Conservation (phyloP, 2,888 invertebrate genomes). For the Polia nebulosa region DNA sequence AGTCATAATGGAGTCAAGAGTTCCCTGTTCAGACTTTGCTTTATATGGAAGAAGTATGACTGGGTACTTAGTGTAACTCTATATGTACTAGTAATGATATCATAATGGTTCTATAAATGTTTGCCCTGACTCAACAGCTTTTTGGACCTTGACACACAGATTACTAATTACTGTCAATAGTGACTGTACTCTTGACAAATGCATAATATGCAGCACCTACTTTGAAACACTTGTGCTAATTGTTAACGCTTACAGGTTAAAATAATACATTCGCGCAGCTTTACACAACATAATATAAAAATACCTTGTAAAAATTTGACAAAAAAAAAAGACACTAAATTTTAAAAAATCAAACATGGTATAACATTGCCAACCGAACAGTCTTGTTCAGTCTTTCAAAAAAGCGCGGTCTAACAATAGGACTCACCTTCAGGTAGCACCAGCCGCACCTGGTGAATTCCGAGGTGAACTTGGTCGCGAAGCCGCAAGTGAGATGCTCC, state of each 20-base stretch:
- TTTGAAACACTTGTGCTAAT: slow-evolving; percentile 15
- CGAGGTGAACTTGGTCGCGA: slow-evolving; percentile 92
- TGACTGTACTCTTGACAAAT: slow-evolving; percentile 33
- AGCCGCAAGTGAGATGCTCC: slow-evolving; percentile 93
- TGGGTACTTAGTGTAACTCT: slow-evolving; percentile 30
- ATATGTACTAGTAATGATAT: slow-evolving; percentile 44
- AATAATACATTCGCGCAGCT: slow-evolving; percentile 36
- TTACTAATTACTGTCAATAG: slow-evolving; percentile 13
- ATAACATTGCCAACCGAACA: no score
- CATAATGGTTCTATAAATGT: slow-evolving; percentile 40
- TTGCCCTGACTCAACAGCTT: slow-evolving; percentile 45
- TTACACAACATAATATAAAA: slow-evolving; percentile 7
- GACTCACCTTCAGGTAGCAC: slow-evolving; percentile 94
- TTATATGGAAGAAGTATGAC: slow-evolving; percentile 26
- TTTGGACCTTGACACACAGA: slow-evolving; percentile 50
- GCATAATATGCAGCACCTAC: slow-evolving; percentile 4
- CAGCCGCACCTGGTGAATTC: slow-evolving; percentile 95
- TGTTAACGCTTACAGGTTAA: slow-evolving; percentile 9
- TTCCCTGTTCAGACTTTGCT: slow-evolving; percentile 15
- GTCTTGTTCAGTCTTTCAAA: neutral
- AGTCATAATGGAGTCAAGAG: slow-evolving; percentile 20
- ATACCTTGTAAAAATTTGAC: no score
- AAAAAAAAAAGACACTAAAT: neutral
- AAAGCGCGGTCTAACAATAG: neutral
- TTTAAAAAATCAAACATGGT: neutral